A percentile compares a stretch with the other conserved stretches of the same genome.
These are phyloP conservation scores for mouse (Mus musculus) DNA, from an alignment of 2,113 vertebrate species.

Conservation along the genomic window GRCm39 chr12:90983501-90984000, in stretches of 20 bases:
- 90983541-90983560: neutral
- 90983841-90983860: conserved; percentile 26
- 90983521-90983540: too few species aligned
- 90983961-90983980: neutral
- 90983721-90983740: neutral
- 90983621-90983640: neutral
- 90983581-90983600: neutral
- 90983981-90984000: neutral
- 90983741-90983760: neutral
- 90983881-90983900: conserved; percentile 2
- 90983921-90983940: conserved; percentile 10
- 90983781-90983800: neutral
- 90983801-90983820: neutral
- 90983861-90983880: conserved; percentile 10
- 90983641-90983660: neutral
- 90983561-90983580: neutral
- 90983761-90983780: neutral
- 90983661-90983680: neutral
- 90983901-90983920: neutral
- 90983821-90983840: neutral
- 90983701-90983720: neutral
- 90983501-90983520: too few species aligned
- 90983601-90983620: neutral
- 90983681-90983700: neutral
- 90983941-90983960: neutral